Evolutionary conservation across 2,113 vertebrate species (phyloP), one percentile per base, ranked within the genome.

Genomic region (Gopherus evgoodei): DNA sequence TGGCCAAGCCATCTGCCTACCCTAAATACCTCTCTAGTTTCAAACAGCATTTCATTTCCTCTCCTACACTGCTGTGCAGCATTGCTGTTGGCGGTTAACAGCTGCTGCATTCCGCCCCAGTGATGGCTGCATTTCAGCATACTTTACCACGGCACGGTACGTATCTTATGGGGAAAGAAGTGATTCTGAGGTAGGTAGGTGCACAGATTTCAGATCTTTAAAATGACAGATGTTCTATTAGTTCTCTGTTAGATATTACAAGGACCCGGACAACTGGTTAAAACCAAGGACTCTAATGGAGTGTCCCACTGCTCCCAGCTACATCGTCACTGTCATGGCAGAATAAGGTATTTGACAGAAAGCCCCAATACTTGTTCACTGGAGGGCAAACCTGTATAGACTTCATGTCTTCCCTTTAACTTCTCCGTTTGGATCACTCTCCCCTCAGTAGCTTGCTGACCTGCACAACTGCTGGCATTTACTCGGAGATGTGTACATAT

Each of bases 131-230:
- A 25, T 83, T 35, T n/a, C 12, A 4, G 38, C 16, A 7, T 42
- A 24, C 42, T 42, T 42, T 42, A 42, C 42, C 42, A 42, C 42
- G 42, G 42, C 42, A 42, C 42, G 4, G 42, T 42, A 42, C 42
- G 4, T 80, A 22, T 38, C 6, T 52, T 50, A 25, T 0, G 0
- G 38, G 10, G 38, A 50, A 54, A 25, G 17, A 24, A 27, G 11
- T 27, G 0, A 35, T 75, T 65, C 79, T 65, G 85, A 1, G 1
- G 14, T 57, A 38, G 50, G 5, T 11, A 29, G 78, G 53, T 47
- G n/a, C 42, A 10, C 4, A 49, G 27, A 29, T 86, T 83, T 0
- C 1, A 38, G 50, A 42, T 11, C 76, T 53, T 65, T 44, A 31
- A 75, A 52, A 44, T 65, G 72, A 10, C 5, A 21, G 47, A 21